These are phyloP conservation scores for Lanius ludovicianus DNA, from an alignment of 2,113 vertebrate genomes.

Conservation along the genomic window DNA sequence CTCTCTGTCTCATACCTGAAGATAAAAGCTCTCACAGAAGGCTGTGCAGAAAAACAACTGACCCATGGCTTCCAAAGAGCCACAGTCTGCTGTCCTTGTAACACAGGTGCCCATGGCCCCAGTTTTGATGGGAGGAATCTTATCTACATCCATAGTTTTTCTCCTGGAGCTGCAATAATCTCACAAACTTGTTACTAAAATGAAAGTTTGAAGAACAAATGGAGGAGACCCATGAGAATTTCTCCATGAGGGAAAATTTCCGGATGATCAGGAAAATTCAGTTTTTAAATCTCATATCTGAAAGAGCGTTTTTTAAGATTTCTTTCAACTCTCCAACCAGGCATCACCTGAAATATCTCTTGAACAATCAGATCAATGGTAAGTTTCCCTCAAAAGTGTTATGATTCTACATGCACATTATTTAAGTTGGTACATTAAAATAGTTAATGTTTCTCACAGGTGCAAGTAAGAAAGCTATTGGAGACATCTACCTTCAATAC, in stretches of 20 bases:
- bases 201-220: not conserved
- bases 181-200: not conserved
- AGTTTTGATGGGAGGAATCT: not conserved
- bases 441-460: not conserved
- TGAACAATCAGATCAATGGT: not conserved
- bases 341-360: not conserved
- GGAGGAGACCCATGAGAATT: not conserved
- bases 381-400: not conserved
- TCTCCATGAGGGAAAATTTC: not conserved
- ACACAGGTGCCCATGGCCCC: not conserved
- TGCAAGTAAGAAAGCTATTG: not conserved
- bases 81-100: accelerated
- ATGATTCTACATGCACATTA: not conserved
- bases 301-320: not conserved
- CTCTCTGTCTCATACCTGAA: not conserved
- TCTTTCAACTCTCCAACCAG: not conserved
- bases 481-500: not conserved
- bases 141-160: not conserved
- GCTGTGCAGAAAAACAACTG: not conserved
- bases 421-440: not conserved
- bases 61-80: not conserved
- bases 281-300: not conserved
- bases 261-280: not conserved
- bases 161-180: not conserved
- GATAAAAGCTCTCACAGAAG: not conserved